A percentile compares a stretch with the other conserved stretches of the same genome.
phyloP scores from a whole-genome alignment of 2,888 invertebrate genomes.

The Aspidapion aeneum region DNA sequence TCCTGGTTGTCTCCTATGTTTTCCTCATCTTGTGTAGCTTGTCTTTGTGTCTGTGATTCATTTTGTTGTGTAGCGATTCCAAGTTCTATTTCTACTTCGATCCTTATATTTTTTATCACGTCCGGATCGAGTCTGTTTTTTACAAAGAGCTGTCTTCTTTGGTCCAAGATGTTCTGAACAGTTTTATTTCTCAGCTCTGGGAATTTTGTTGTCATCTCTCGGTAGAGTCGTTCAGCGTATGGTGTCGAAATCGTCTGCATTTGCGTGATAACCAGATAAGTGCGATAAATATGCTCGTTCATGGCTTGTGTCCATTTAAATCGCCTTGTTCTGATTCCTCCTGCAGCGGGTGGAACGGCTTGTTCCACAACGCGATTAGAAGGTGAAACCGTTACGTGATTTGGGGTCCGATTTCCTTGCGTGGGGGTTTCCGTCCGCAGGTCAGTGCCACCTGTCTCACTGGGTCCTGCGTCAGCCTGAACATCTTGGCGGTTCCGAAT shows the following conservation, averaged over 20 bases:
- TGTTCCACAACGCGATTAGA: background rate
- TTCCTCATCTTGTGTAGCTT: no score
- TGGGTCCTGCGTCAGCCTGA: no score
- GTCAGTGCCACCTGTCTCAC: background rate
- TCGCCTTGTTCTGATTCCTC: background rate
- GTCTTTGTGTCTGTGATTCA: no score
- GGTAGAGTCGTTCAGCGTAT: no score
- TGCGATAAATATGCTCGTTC: background rate
- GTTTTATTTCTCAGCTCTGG: background rate
- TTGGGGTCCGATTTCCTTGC: no score
- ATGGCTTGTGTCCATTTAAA: background rate
- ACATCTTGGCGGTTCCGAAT: no score
- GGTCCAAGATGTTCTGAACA: background rate
- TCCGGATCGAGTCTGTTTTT: background rate
- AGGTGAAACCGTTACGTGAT: no score
- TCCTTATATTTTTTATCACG: background rate
- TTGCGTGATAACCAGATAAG: background rate
- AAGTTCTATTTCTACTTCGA: no score
- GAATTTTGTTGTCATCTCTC: no score
- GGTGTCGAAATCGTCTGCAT: background rate
- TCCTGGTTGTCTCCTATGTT: background rate
- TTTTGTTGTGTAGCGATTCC: no score
- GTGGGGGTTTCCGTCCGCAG: background rate
- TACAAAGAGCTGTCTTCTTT: background rate
- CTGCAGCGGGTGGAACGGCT: background rate